A percentile compares a stretch with the other conserved stretches of the same genome.
Conservation (phyloP, 92 coral and sea anemone species). For the Epizoanthus scotinus region DNA sequence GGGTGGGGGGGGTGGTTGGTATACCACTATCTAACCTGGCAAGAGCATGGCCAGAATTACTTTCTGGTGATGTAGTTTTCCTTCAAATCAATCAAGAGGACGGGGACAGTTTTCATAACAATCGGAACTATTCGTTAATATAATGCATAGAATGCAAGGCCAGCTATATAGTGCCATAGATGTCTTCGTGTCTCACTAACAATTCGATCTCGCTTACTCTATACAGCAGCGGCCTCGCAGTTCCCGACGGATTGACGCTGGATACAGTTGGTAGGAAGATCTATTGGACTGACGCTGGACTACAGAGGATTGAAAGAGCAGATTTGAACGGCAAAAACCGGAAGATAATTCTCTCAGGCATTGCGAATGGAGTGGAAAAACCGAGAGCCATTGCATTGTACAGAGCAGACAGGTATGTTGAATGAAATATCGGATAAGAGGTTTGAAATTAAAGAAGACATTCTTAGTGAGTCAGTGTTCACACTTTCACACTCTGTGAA, state of each 20-base stretch:
- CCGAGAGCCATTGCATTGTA: constrained; percentile 86
- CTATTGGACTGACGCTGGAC: constrained; percentile 73
- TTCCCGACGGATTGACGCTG: constrained; percentile 73
- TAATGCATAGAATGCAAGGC: background rate
- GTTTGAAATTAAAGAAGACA: background rate
- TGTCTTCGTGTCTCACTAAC: no score
- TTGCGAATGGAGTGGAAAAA: constrained; percentile 62
- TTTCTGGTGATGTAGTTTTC: no score
- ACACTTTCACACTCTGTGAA: no score
- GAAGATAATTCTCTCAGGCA: constrained; percentile 18
- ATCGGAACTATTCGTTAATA: background rate
- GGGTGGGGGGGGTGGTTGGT: no score
- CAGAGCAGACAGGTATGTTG: constrained; percentile 64
- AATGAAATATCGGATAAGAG: background rate
- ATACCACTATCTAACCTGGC: no score
- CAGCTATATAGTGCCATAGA: no score
- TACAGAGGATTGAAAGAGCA: constrained; percentile 54
- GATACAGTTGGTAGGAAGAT: constrained; percentile 62
- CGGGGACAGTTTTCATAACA: no score
- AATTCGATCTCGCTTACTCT: background rate
- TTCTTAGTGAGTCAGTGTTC: no score
- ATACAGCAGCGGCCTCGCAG: constrained; percentile 22
- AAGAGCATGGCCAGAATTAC: no score
- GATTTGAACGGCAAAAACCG: constrained; percentile 67
- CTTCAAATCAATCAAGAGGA: no score